A percentile compares a stretch with the other conserved stretches of the same genome.
Conservation (phyloP, 2,113 vertebrate species). For the Gopherus evgoodei region DNA sequence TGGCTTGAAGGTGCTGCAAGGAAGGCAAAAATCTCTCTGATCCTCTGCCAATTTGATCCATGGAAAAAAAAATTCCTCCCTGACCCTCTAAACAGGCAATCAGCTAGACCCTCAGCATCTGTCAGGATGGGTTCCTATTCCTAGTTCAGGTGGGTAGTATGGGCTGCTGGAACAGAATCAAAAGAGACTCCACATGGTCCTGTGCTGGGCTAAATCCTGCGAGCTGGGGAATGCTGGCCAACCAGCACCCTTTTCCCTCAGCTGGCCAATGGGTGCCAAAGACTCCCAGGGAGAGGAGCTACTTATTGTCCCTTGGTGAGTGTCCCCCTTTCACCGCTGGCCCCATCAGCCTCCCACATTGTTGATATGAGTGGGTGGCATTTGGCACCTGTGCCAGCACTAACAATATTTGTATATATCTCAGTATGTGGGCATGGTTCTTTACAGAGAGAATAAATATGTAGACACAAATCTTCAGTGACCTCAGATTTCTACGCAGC, state of each 20-base stretch:
- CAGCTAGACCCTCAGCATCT: no score
- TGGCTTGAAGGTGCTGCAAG: no score
- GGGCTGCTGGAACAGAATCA: not conserved
- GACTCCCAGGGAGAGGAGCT: not conserved
- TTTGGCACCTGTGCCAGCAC: not conserved
- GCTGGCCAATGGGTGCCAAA: not conserved
- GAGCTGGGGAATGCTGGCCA: not conserved
- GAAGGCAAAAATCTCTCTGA: no score
- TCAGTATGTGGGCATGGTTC: not conserved
- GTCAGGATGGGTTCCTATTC: no score
- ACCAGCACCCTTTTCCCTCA: not conserved
- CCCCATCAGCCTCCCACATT: not conserved
- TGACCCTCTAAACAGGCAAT: no score
- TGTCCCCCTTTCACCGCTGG: not conserved
- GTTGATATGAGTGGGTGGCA: not conserved
- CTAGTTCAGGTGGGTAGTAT: no score
- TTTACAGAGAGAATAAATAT: not conserved
- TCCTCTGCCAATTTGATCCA: no score
- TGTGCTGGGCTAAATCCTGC: not conserved
- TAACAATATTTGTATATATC: not conserved
- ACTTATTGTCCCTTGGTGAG: not conserved
- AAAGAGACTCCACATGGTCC: not conserved
- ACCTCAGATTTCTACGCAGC: not conserved
- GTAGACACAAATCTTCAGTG: not conserved
- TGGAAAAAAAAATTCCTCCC: no score